Evolutionary conservation across 2,797 vertebrate genomes (phyloP).

Genomic region (Tolypeutes matacus): DNA sequence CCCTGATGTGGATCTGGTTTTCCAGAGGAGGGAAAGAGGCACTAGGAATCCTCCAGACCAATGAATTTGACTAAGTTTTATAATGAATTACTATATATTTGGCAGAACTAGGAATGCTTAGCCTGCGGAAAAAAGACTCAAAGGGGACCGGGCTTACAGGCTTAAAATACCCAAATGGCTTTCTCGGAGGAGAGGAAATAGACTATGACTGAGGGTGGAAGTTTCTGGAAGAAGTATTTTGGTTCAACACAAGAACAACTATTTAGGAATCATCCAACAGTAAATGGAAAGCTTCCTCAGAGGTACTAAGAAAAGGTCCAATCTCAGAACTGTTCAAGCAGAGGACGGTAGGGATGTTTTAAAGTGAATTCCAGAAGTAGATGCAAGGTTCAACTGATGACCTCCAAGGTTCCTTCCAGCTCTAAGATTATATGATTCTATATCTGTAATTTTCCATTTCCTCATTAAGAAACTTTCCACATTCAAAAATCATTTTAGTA

Average conservation of each 20-base stretch:
- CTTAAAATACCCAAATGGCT: slow-evolving; percentile 15
- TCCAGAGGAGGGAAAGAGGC: not conserved
- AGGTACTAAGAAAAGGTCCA: slow-evolving; percentile 20
- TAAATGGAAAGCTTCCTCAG: slow-evolving; percentile 55
- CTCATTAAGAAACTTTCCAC: slow-evolving; percentile 79
- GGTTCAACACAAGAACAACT: not conserved
- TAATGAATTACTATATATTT: not conserved
- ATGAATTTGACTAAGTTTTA: not conserved
- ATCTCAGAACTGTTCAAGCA: not conserved
- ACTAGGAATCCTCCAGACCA: not conserved
- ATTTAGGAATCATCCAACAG: not conserved
- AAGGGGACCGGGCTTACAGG: not conserved
- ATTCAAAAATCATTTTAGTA: slow-evolving; percentile 54
- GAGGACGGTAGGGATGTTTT: slow-evolving; percentile 13
- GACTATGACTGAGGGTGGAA: slow-evolving; percentile 18
- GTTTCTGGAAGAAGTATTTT: slow-evolving; percentile 59
- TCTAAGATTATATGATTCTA: slow-evolving; percentile 69
- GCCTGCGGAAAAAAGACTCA: not conserved
- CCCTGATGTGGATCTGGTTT: not conserved
- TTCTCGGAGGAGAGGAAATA: not conserved
- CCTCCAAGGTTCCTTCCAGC: slow-evolving; percentile 52
- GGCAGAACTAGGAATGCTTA: slow-evolving; percentile 37
- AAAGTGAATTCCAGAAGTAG: slow-evolving; percentile 67
- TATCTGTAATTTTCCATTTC: slow-evolving; percentile 80
- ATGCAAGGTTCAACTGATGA: slow-evolving; percentile 45